phyloP scores from a whole-genome alignment of 2,113 vertebrate species.

The Hippocampus guttulatus region DNA sequence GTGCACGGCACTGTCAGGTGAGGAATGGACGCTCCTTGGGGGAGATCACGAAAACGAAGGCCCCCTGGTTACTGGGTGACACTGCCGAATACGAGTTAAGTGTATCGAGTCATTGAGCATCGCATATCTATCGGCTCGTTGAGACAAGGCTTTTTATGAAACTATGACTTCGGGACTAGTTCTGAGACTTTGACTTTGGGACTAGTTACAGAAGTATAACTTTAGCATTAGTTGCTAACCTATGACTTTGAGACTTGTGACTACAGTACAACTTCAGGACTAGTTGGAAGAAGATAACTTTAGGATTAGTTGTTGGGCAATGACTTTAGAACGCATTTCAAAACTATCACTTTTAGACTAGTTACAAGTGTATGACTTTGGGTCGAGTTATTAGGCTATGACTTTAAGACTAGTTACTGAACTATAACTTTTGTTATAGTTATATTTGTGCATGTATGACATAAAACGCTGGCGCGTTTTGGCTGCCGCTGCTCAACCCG shows the following conservation, averaged over 20 bases:
- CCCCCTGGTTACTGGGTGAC: not conserved
- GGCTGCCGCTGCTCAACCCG: too few species aligned
- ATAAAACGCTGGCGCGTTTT: too few species aligned
- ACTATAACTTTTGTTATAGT: not conserved
- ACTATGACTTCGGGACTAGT: not conserved
- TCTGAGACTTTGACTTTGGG: too few species aligned
- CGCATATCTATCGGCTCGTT: too few species aligned
- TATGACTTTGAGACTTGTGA: not conserved
- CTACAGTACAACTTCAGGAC: constrained; percentile 8
- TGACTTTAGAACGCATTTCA: not conserved
- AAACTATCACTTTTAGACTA: not conserved
- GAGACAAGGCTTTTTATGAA: not conserved
- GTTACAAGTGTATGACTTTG: constrained; percentile 8
- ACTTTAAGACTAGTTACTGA: not conserved
- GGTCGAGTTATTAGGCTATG: not conserved
- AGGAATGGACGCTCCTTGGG: not conserved
- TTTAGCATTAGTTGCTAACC: too few species aligned
- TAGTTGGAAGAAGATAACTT: not conserved
- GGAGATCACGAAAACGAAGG: not conserved
- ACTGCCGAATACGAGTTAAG: not conserved
- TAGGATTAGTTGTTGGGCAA: not conserved
- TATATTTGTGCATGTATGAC: not conserved
- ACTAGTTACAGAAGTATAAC: too few species aligned
- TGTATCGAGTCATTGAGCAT: too few species aligned
- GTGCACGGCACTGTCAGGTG: constrained; percentile 85